Evolutionary conservation across 2,888 invertebrate species (phyloP).

Genomic region (Scaptomyza tumidula): DNA sequence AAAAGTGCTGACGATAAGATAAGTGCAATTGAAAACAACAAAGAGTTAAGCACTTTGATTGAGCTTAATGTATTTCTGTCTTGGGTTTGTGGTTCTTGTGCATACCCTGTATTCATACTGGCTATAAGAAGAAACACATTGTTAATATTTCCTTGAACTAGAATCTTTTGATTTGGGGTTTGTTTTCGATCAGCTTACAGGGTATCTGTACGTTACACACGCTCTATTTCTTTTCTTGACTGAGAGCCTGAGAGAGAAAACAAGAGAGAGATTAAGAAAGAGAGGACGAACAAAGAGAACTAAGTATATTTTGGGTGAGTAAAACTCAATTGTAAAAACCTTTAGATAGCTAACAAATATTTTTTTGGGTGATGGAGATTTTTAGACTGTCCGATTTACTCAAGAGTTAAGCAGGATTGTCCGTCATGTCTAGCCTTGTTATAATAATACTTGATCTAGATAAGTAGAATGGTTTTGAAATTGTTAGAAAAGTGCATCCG

Average conservation of each 20-base stretch:
- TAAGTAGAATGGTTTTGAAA: background rate
- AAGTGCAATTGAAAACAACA: slow-evolving; percentile 25
- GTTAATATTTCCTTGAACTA: no score
- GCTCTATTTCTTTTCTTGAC: no score
- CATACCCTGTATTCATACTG: background rate
- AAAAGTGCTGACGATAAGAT: slow-evolving; percentile 54
- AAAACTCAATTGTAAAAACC: no score
- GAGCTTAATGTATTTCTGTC: slow-evolving; percentile 24
- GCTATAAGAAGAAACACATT: background rate
- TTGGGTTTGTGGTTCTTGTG: background rate
- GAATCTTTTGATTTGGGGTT: no score
- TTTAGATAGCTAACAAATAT: no score
- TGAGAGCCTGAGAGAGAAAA: no score
- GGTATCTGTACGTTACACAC: no score
- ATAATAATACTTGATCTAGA: background rate
- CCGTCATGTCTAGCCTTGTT: background rate
- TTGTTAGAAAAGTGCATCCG: background rate
- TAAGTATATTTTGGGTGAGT: background rate
- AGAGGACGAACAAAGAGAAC: background rate
- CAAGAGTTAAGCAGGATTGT: background rate
- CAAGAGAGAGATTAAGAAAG: background rate
- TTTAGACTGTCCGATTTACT: background rate
- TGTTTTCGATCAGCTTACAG: no score
- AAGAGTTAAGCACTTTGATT: slow-evolving; percentile 46
- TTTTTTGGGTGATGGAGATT: background rate